phyloP scores from a whole-genome alignment of 2,113 vertebrate genomes.

The Chaetodon auriga region DNA sequence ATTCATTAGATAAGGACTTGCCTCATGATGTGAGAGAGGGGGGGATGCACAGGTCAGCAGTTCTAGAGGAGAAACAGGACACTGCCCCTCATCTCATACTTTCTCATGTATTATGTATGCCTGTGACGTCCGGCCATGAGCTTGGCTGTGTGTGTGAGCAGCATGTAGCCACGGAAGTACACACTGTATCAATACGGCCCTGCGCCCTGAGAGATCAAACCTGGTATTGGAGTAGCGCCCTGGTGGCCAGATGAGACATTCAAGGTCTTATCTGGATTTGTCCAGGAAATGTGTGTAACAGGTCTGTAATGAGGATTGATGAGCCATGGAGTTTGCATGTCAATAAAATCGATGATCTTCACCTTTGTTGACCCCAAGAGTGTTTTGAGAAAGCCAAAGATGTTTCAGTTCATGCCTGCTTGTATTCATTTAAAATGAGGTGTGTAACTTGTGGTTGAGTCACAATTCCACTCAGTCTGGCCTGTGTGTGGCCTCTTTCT shows the following conservation, averaged over 20 bases:
- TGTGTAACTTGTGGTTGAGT: not conserved
- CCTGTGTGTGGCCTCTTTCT: not conserved
- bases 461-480: not conserved
- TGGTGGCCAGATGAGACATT: slow-evolving; percentile 1
- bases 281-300: slow-evolving; percentile 19
- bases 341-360: slow-evolving; percentile 40
- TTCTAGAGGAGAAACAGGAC: slow-evolving; percentile 78
- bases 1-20: slow-evolving; percentile 50
- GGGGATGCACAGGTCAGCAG: slow-evolving; percentile 73
- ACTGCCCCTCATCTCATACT: slow-evolving; percentile 63
- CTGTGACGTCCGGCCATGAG: slow-evolving; percentile 40
- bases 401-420: not conserved
- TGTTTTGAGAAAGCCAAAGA: slow-evolving; percentile 30
- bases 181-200: not conserved
- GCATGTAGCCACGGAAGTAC: slow-evolving; percentile 17
- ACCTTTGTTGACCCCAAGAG: slow-evolving; percentile 22
- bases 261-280: slow-evolving; percentile 40
- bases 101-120: slow-evolving; percentile 78
- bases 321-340: slow-evolving; percentile 26
- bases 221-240: not conserved
- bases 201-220: not conserved
- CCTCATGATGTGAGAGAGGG: slow-evolving; percentile 20
- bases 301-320: slow-evolving; percentile 40
- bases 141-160: slow-evolving; percentile 22
- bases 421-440: not conserved